Base-by-base conservation (phyloP, 1,140 invertebrate genomes). In the Cydia amplana region DNA sequence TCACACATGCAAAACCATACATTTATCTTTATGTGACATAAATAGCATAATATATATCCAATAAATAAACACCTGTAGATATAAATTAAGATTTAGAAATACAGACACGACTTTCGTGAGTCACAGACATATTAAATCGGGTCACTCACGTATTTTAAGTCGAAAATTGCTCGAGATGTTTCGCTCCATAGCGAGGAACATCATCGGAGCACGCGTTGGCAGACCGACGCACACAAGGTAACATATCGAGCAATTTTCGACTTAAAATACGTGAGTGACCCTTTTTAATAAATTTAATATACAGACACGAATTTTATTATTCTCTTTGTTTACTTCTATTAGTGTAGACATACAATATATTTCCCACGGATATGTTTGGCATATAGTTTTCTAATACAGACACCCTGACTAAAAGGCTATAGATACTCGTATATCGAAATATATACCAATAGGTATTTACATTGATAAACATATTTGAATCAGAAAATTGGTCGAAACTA, bases 1-100 rank as follows among this genome's bases (percentile, higher is more conserved):
- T 87, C 87, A 89, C 87, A 77, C 77, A 75, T 79, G 84, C 84
- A 76, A 85, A 83, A 80, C 76, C 73, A 77, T 77, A 28, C 72
- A 51, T 73, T 43, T 25, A 49, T 73, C 23, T 23, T 18, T 51
- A 51, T 25, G 46, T 46, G 65, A 36, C 65, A 70, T 51, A 51
- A n/a, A 70, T 70, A 70, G 20, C 40, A 51, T 4, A 23, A 49
- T n/a, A 67, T 67, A 36, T 9, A 67, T 67, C 16, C 1, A 67
- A 36, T 32, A 67, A 32, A 67, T 36, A 32, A 67, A 67, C 14
- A 67, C 64, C 12, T 20, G 0, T n/a, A 55, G 4, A 28, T 2
- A 28, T 28, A 28, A 51, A 51, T 18, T 5, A 55, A 55, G 16
- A 55, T n/a, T 18, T 18, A 7, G n/a, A 18, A 55, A 55, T 55